Evolutionary conservation across 2,797 vertebrate genomes (phyloP), one percentile per base, ranked within the genome.

Genomic region (Gambusia yucatana): DNA sequence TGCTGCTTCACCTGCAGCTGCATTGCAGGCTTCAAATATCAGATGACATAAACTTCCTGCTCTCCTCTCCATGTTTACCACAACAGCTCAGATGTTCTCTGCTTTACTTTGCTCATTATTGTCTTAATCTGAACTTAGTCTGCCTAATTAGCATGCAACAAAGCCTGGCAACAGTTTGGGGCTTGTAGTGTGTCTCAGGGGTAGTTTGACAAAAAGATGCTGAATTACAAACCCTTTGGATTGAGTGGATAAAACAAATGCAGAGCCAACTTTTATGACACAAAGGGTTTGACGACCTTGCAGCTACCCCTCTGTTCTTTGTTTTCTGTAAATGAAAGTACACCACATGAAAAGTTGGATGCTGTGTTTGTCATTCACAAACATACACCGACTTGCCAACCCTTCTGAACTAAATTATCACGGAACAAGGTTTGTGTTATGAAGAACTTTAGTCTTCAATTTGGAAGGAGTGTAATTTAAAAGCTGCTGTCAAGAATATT

Each of bases 261-360:
- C 76, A 25, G 63, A 86, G 73, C 9, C 0, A 55, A 76, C 70
- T 69, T 73, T 77, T 80, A 82, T n/a, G 65, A 83, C 69, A 87
- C 86, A 85, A 80, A 89, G 84, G 59, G 76, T 79, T 79, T 47
- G 81, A 87, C 93, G 86, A 92, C 89, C 75, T 33, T 41, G 44
- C 50, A 47, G 57, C 76, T 81, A 2, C 8, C 80, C 77, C 28
- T 75, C 57, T 5, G 17, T n/a, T 71, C 80, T 81, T 59, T 55
- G 59, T 61, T 77, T 77, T 89, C 84, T 57, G 17, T 86, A 94
- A 94, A 91, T 88, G 93, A 84, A 90, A 85, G 90, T 82, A 84
- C 84, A 77, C 81, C 85, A 84, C 79, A 85, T 84, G 78, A 72
- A 59, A 86, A 85, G 88, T 25, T 22, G 5, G 28, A 48, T 50